A percentile compares a stretch with the other conserved stretches of the same genome.
These are phyloP conservation scores for Dasysyrphus tricinctus DNA, from an alignment of 2,888 invertebrate species.

Conservation along the genomic window DNA sequence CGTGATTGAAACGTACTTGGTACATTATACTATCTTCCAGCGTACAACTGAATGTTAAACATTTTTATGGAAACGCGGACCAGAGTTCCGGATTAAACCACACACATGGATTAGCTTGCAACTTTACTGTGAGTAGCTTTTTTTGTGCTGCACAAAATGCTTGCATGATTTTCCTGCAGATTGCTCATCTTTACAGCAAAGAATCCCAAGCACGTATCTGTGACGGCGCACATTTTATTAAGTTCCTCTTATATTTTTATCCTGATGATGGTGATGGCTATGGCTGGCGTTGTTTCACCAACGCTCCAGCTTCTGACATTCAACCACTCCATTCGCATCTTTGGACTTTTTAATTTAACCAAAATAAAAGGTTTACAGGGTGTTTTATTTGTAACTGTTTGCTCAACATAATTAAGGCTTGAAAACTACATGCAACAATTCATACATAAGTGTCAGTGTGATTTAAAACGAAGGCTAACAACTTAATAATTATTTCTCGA, in stretches of 20 bases:
- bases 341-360: background rate
- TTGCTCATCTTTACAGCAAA: constrained; percentile 52
- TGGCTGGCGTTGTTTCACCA: constrained; percentile 28
- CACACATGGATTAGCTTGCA: constrained; percentile 43
- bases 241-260: constrained; percentile 53
- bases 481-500: too few relatives aligned
- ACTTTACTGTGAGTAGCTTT: constrained; percentile 33
- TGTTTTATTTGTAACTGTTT: too few relatives aligned
- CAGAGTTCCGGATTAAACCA: constrained; percentile 38
- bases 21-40: background rate
- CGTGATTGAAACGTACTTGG: constrained; percentile 50
- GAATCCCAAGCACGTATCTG: constrained; percentile 54
- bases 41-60: constrained; percentile 35
- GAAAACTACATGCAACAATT: too few relatives aligned
- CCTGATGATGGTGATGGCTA: constrained; percentile 11
- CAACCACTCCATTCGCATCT: background rate
- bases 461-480: too few relatives aligned
- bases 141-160: constrained; percentile 50
- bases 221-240: constrained; percentile 44
- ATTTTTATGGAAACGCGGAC: constrained; percentile 39
- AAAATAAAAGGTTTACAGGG: background rate
- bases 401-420: too few relatives aligned
- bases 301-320: background rate
- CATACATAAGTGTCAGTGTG: too few relatives aligned
- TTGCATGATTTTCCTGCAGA: constrained; percentile 57